A percentile compares a stretch with the other conserved stretches of the same genome.
These are phyloP conservation scores for Branchinecta lynchi DNA, from an alignment of 1,140 invertebrate species.

Conservation along the genomic window DNA sequence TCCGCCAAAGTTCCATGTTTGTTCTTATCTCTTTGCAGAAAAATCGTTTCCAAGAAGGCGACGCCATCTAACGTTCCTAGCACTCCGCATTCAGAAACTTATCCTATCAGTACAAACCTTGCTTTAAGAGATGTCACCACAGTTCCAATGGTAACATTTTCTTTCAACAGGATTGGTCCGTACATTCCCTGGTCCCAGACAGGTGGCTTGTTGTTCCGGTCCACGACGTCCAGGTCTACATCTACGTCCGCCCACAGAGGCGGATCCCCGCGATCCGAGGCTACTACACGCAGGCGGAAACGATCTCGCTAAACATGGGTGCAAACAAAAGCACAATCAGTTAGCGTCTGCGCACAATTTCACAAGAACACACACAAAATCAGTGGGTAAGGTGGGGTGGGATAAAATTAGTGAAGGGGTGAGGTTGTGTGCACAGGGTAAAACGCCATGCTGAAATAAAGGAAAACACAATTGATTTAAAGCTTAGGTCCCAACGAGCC, in stretches of 20 bases:
- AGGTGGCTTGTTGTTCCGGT: slow-evolving; percentile 93
- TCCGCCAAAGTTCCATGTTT: no score
- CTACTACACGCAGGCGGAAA: slow-evolving; percentile 81
- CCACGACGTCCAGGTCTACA: slow-evolving; percentile 90
- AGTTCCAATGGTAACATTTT: slow-evolving; percentile 94
- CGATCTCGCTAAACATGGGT: slow-evolving; percentile 59
- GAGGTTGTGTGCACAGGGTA: no score
- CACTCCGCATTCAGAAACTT: slow-evolving; percentile 18
- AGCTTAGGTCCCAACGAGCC: no score
- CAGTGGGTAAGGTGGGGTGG: no score
- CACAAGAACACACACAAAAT: no score
- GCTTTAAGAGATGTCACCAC: slow-evolving; percentile 90
- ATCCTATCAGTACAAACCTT: slow-evolving; percentile 62
- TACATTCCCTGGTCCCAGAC: slow-evolving; percentile 83
- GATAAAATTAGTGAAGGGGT: no score
- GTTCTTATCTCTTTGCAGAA: not conserved
- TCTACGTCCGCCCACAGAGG: slow-evolving; percentile 80
- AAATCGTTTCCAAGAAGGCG: not conserved
- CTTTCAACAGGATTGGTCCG: slow-evolving; percentile 87
- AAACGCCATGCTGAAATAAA: no score
- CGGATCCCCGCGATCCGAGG: slow-evolving; percentile 73
- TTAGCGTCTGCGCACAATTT: no score
- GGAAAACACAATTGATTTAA: no score
- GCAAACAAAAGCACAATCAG: slow-evolving; percentile 22
- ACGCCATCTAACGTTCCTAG: slow-evolving; percentile 14